Percentiles rank a stretch among this genome's conserved stretches.
Conservation (phyloP, 2,113 vertebrate genomes). For the Salvator merianae region DNA sequence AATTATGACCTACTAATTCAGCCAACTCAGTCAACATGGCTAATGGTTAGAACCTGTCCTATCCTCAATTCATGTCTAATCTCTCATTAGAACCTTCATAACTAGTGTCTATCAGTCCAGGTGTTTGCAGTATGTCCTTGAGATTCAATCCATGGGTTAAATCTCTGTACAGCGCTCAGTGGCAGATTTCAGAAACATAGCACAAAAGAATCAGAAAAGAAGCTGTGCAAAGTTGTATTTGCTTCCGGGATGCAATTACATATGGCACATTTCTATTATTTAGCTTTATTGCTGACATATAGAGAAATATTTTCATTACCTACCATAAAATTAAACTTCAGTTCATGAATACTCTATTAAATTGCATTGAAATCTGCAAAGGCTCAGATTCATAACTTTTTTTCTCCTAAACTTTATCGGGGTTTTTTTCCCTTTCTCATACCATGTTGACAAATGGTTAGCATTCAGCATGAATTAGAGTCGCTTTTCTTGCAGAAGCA, state of each 20-base stretch:
- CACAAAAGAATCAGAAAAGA: too few relatives aligned
- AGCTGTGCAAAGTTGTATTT: neutral
- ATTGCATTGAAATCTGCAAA: neutral
- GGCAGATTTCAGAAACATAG: too few relatives aligned
- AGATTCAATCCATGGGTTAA: too few relatives aligned
- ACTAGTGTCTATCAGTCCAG: too few relatives aligned
- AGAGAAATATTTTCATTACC: neutral
- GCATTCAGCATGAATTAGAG: neutral
- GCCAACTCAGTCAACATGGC: too few relatives aligned
- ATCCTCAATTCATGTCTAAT: too few relatives aligned
- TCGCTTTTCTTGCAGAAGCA: neutral
- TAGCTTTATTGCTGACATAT: neutral
- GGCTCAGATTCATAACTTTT: neutral
- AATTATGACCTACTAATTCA: too few relatives aligned
- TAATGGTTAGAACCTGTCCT: too few relatives aligned
- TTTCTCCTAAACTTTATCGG: neutral
- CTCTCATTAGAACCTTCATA: too few relatives aligned
- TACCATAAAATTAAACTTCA: neutral
- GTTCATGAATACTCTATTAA: neutral
- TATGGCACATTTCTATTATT: neutral
- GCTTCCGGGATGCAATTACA: neutral
- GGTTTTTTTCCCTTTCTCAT: neutral
- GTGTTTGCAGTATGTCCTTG: too few relatives aligned
- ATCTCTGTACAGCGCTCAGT: too few relatives aligned
- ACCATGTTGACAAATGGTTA: neutral